Base-by-base conservation (phyloP, 1,140 invertebrate genomes). In the Zophobas morio region DNA sequence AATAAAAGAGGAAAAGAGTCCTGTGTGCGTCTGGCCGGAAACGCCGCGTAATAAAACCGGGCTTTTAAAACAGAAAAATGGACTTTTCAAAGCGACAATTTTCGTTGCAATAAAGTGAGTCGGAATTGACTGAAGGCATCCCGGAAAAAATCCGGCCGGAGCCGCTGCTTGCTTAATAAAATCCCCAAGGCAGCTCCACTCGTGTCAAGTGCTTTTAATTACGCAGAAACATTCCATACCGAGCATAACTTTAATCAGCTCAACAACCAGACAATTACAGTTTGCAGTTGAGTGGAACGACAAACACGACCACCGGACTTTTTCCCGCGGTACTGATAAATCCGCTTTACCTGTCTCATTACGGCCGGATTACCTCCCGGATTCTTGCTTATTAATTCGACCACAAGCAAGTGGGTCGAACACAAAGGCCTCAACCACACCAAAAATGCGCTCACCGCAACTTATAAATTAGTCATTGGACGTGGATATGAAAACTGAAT, bases 141-240 rank as follows among this genome's bases (percentile, higher is more conserved):
- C 8, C 32, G 54, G 60, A 42, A 66, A 66, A 66, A 66, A 40
- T 34, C 54, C 32, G 3, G 2, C 60, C 60, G 42, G 60, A 39
- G 4, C 60, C 37, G 2, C 39, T 42, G 60, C 57, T 63, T 63
- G 57, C 60, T 63, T 63, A 63, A 63, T 63, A 66, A 66, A 66
- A 66, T 66, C 60, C 60, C 60, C 37, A 42, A 66, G 60, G 60
- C 60, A 66, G 60, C 60, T 66, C 60, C 60, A 66, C 60, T 66
- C 60, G 60, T 66, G 60, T 66, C 60, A 66, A 66, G 60, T 66
- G 60, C 60, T 66, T 66, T 66, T 66, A 66, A 66, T 66, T 66
- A 66, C 60, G 60, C 60, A 66, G 60, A 66, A 66, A 66, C 60
- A 66, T 66, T 66, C 60, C 60, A 66, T 66, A 66, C 37, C 60